Evolutionary conservation across 2,113 vertebrate genomes (phyloP).

Genomic region (Aix galericulata): DNA sequence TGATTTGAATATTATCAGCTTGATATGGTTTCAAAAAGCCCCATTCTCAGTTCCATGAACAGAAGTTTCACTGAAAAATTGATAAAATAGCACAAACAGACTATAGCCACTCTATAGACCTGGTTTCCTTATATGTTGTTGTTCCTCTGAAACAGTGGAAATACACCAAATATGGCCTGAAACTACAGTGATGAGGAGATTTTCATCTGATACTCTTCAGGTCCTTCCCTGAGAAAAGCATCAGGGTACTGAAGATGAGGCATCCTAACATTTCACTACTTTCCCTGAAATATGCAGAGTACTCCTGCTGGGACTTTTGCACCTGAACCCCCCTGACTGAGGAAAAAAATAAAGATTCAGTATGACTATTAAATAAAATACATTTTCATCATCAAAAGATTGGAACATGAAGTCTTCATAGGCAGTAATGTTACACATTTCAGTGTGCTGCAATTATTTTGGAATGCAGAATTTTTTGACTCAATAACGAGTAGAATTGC

Average conservation of each 20-base stretch:
- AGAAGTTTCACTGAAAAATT: background rate
- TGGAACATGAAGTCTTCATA: background rate
- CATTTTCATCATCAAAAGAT: background rate
- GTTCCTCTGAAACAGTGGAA: background rate
- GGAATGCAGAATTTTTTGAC: background rate
- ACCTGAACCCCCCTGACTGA: background rate
- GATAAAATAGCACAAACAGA: background rate
- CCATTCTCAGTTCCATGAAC: background rate
- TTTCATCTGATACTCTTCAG: background rate
- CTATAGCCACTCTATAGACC: background rate
- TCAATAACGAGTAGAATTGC: background rate
- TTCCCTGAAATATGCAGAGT: background rate
- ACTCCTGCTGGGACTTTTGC: background rate
- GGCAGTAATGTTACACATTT: rapidly evolving
- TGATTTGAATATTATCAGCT: background rate
- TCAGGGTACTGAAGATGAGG: background rate
- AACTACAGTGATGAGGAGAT: background rate
- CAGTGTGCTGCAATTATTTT: background rate
- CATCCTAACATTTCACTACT: background rate
- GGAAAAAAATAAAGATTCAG: background rate
- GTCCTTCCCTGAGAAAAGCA: background rate
- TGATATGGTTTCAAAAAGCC: background rate
- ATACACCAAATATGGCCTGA: background rate
- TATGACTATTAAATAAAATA: background rate
- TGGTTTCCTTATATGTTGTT: background rate